Evolutionary conservation across 2,113 vertebrate genomes (phyloP), one percentile per base, ranked within the genome.

Genomic region (Loxodonta africana): DNA sequence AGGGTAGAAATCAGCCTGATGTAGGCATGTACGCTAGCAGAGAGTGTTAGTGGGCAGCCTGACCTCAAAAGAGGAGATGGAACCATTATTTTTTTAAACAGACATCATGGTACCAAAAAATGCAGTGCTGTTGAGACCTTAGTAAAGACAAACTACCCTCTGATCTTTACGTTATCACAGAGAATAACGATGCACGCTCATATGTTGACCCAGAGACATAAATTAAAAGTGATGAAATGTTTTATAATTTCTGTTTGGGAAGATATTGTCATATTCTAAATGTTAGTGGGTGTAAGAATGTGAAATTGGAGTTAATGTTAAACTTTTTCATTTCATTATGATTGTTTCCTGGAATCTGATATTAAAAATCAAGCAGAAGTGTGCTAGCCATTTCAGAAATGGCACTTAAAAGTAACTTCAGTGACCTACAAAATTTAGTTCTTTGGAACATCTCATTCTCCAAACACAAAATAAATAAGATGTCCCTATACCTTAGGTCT

Each of bases 311-410:
- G 44, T 83, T 86, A 67, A 84, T 90, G 57, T 80, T 57, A 90
- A 88, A 90, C 10, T 53, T 23, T 62, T 67, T 60, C 11, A 57
- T 63, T 83, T 57, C 92, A 83, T 53, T 48, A 48, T 91, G 8
- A 6, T 26, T 63, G 21, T 73, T 25, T 84, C 77, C 60, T 83
- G 48, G 51, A 95, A 48, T 95, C 62, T 85, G 25, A 85, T 37
- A 48, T 46, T 44, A 84, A 93, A 81, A 88, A 81, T 92, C 62
- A 80, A 84, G 89, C 3, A 88, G 51, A 88, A 93, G 23, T 11
- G 2, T 73, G 80, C 23, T 51, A 9, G 83, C 41, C 30, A 53
- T 57, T 88, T 84, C 53, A 94, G 83, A 92, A 92, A 69, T 63
- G 44, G 12, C 44, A 81, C 26, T 94, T 4, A 44, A 90, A 91